Conservation (phyloP, 2,797 vertebrate genomes). For the Sebastes steindachneri region DNA sequence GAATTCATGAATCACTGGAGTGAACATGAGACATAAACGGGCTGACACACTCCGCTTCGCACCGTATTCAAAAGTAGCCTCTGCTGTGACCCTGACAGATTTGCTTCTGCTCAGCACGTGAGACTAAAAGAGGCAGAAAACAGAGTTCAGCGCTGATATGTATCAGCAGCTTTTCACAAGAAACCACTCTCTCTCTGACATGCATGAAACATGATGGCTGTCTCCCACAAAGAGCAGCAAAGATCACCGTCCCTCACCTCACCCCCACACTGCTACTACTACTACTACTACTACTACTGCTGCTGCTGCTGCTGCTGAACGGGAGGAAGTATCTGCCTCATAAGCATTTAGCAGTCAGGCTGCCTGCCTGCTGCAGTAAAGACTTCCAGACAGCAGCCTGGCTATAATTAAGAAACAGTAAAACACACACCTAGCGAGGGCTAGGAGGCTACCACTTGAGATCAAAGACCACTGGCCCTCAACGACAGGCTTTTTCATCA, state of each 20-base stretch:
- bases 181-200: constrained; percentile 18
- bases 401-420: constrained; percentile 82
- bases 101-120: neutral
- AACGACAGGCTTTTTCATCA: constrained; percentile 63
- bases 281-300: neutral
- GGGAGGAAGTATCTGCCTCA: constrained; percentile 70
- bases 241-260: neutral
- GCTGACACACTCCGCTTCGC: neutral
- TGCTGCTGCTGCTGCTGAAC: neutral
- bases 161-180: neutral
- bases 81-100: neutral
- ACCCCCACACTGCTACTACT: constrained; percentile 9
- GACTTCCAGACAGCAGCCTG: constrained; percentile 76
- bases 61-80: neutral
- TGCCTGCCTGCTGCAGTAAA: constrained; percentile 67
- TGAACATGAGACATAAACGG: neutral
- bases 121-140: neutral
- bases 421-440: constrained; percentile 78
- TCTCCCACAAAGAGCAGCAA: constrained; percentile 22
- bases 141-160: neutral
- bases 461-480: constrained; percentile 74
- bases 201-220: constrained; percentile 25
- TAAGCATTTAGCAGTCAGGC: constrained; percentile 52
- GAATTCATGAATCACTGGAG: neutral
- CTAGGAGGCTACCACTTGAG: constrained; percentile 67